phyloP scores from a whole-genome alignment of 2,797 vertebrate genomes.

The Catamblyrhynchus diadema region DNA sequence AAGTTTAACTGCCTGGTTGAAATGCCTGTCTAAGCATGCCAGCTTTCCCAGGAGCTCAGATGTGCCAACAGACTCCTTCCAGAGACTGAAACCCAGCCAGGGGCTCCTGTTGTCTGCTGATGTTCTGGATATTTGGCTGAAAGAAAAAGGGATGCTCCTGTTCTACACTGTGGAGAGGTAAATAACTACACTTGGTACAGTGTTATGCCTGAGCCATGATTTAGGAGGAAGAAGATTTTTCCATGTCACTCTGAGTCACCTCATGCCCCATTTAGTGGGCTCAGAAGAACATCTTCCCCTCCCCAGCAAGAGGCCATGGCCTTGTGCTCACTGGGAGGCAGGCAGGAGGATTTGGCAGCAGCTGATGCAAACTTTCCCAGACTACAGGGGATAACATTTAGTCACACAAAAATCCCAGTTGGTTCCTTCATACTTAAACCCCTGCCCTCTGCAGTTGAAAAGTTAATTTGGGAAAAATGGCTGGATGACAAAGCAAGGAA shows the following conservation, averaged over 20 bases:
- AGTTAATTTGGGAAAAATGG: neutral
- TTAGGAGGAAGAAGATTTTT: neutral
- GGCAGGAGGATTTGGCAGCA: neutral
- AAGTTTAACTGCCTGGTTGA: neutral
- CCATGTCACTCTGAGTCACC: neutral
- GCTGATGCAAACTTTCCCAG: neutral
- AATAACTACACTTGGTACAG: neutral
- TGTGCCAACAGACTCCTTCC: neutral
- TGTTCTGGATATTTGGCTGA: neutral
- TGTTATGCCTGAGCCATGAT: neutral
- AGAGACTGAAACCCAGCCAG: neutral
- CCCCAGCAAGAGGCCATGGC: neutral
- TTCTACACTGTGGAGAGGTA: neutral
- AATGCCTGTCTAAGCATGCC: neutral
- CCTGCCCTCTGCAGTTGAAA: neutral
- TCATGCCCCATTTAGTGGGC: neutral
- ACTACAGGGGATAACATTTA: neutral
- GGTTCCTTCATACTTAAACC: conserved; percentile 17
- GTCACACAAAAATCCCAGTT: conserved; percentile 5
- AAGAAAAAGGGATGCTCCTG: neutral
- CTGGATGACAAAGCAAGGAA: neutral
- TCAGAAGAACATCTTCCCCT: neutral
- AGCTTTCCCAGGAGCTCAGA: neutral
- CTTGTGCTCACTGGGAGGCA: neutral
- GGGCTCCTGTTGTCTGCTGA: neutral